phyloP scores from a whole-genome alignment of 2,797 vertebrate genomes.

The Acipenser ruthenus region DNA sequence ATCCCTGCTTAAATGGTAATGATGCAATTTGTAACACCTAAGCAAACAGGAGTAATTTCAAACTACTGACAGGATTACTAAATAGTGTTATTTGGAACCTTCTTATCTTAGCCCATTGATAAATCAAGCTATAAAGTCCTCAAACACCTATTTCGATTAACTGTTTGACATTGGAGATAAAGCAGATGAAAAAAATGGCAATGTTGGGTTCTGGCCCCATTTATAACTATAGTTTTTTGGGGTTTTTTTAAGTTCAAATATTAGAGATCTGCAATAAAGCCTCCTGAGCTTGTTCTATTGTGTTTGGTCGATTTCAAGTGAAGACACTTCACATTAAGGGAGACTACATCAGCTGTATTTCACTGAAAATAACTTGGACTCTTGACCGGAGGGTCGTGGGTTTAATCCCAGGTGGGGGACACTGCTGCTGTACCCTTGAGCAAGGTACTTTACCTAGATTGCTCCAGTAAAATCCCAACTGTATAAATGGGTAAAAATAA shows the following conservation, averaged over 20 bases:
- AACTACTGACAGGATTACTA: conserved; percentile 48
- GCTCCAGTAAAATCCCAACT: too few relatives aligned
- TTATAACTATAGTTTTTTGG: conserved; percentile 38
- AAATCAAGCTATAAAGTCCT: conserved; percentile 49
- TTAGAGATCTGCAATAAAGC: conserved; percentile 21
- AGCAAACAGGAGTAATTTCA: conserved; percentile 20
- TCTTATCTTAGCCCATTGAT: conserved; percentile 55
- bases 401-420: too few relatives aligned
- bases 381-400: too few relatives aligned
- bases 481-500: too few relatives aligned
- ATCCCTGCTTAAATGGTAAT: not conserved
- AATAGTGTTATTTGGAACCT: conserved; percentile 36
- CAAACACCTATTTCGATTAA: conserved; percentile 23
- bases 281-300: conserved; percentile 4
- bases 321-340: too few relatives aligned
- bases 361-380: too few relatives aligned
- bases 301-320: too few relatives aligned
- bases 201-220: conserved; percentile 46
- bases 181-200: conserved; percentile 33
- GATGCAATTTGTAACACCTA: conserved; percentile 28
- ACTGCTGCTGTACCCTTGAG: too few relatives aligned
- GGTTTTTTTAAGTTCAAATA: conserved; percentile 29
- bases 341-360: too few relatives aligned
- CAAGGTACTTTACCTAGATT: too few relatives aligned
- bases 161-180: conserved; percentile 24